These are phyloP conservation scores for Symphodus melops DNA, from an alignment of 2,113 vertebrate genomes.

Conservation along the genomic window DNA sequence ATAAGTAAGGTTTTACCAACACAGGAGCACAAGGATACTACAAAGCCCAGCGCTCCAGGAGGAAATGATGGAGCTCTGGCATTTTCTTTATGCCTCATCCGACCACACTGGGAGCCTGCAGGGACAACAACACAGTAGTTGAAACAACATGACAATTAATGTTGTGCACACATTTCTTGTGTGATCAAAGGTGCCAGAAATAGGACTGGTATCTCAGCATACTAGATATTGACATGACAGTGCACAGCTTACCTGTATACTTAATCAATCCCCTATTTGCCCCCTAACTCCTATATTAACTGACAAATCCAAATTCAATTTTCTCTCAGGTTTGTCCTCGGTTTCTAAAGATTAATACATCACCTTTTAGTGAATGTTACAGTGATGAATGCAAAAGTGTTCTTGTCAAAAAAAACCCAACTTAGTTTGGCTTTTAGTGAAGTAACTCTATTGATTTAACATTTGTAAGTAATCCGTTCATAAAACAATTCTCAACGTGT, in stretches of 20 bases:
- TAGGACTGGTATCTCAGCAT: slow-evolving; percentile 17
- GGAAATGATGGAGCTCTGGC: slow-evolving; percentile 84
- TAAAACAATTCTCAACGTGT: too few relatives aligned
- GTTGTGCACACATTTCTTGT: not conserved
- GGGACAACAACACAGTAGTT: slow-evolving; percentile 44
- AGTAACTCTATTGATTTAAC: too few relatives aligned
- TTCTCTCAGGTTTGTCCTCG: too few relatives aligned
- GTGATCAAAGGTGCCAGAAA: slow-evolving; percentile 41
- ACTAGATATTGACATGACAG: slow-evolving; percentile 3
- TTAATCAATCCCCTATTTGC: not conserved
- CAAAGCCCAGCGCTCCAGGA: slow-evolving; percentile 83
- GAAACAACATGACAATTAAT: slow-evolving; percentile 30
- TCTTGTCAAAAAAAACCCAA: too few relatives aligned
- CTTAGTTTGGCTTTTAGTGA: too few relatives aligned
- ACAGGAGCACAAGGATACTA: slow-evolving; percentile 83
- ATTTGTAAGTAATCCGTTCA: too few relatives aligned
- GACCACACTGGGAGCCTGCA: slow-evolving; percentile 85
- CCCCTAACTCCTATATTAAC: not conserved
- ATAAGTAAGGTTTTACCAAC: slow-evolving; percentile 18
- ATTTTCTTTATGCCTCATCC: slow-evolving; percentile 88
- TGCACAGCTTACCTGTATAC: slow-evolving; percentile 11
- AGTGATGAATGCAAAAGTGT: too few relatives aligned
- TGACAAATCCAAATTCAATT: too few relatives aligned
- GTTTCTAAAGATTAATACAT: too few relatives aligned
- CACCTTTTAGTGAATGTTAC: too few relatives aligned